Conservation (phyloP, 2,113 vertebrate genomes). For the Protomyctophum bolini region DNA sequence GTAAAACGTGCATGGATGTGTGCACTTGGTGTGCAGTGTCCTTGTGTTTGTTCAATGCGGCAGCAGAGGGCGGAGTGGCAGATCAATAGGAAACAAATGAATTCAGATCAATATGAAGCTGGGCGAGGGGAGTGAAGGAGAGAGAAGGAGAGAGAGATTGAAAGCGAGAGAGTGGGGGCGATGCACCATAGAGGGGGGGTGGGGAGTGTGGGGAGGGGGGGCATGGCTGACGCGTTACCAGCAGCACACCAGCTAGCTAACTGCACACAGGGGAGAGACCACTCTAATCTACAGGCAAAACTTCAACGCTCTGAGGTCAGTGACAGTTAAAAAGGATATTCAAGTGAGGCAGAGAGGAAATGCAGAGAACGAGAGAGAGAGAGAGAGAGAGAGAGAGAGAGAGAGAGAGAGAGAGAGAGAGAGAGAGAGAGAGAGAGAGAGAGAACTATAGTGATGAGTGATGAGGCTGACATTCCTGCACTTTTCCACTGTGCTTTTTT, state of each 20-base stretch:
- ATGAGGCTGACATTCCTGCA: too few species aligned
- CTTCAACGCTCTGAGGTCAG: constrained; percentile 53
- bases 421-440: background rate
- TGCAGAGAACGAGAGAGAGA: constrained; percentile 2
- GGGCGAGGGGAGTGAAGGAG: constrained; percentile 59
- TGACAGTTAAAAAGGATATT: constrained; percentile 56
- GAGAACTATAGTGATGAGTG: background rate
- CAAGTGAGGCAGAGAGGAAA: constrained; percentile 28
- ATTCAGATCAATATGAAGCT: constrained; percentile 77
- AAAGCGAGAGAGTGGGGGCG: constrained; percentile 53
- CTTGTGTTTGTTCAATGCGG: constrained; percentile 78
- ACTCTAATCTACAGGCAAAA: constrained; percentile 54
- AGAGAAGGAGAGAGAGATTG: constrained; percentile 52
- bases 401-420: background rate
- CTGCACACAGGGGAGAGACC: constrained; percentile 58
- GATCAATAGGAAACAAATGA: constrained; percentile 81
- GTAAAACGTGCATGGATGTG: background rate
- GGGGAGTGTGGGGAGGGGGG: constrained; percentile 16
- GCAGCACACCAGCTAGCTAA: constrained; percentile 58
- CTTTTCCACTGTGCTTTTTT: too few species aligned
- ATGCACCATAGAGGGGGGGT: constrained; percentile 13
- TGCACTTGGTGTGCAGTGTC: constrained; percentile 56
- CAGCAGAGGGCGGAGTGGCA: constrained; percentile 76
- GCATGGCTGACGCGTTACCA: constrained; percentile 54
- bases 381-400: constrained; percentile 9